Base-by-base conservation (phyloP, 2,113 vertebrate genomes). In the Limanda limanda region DNA sequence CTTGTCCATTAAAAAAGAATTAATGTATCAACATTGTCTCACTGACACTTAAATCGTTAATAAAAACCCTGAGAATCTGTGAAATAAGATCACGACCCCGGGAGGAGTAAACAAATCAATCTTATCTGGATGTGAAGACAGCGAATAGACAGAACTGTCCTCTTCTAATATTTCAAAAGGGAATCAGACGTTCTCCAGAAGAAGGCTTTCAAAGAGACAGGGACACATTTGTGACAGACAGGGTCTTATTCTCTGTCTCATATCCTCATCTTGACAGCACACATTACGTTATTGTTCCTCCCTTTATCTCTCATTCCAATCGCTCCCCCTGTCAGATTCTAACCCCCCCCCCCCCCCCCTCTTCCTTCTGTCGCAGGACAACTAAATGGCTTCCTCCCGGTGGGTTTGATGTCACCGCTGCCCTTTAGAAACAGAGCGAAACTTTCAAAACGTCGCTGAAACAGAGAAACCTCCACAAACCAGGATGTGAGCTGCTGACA, bases 201-300 rank as follows among this genome's bases (percentile, higher is more conserved):
- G 14, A 48, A 79, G n/a, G 3, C 1, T 24, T 79, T 79, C 48
- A 74, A 60, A 71, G 37, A 62, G 74, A 73, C 51, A 77, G 60
- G 27, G 42, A 68, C 56, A 58, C 82, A n/a, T 63, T 74, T 71
- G 69, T 79, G 79, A 84, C 78, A 85, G 72, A 45, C 54, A 57
- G 48, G 51, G 63, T 77, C 69, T 82, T 80, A 91, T 84, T 86
- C 77, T 61, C 76, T 89, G 86, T 87, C 81, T 87, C 82, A 86
- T 78, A 65, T 75, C 66, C 47, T 76, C 74, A 63, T 67, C 72
- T 83, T 82, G 72, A 83, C 73, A 76, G 81, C 80, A 54, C 78
- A 81, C 74, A 82, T 82, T 76, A 81, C 45, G 60, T 63, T 57
- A 81, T 88, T 90, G 89, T 88, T 85, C 83, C 73, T 75, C 35